Base-by-base conservation (phyloP, 2,113 vertebrate species). In the Oncorhynchus masou region DNA sequence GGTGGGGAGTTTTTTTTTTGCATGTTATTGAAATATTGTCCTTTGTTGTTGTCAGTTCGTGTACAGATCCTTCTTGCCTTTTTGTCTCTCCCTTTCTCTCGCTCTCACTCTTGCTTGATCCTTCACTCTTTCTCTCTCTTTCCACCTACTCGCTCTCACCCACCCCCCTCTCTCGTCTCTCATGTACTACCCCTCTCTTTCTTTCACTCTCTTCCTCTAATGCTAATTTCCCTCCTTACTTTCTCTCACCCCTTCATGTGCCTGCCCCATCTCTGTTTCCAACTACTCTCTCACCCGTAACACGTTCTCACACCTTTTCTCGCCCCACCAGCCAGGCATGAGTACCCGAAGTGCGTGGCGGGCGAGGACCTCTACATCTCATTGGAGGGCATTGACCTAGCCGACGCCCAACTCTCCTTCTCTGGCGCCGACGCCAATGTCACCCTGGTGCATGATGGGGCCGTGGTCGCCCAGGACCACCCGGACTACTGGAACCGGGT, bases 401-500 rank as follows among this genome's bases (percentile, higher is more conserved):
- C 25, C 0, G 71, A 88, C 0, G 81, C 85, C 3, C 1, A 4
- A 0, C 86, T 92, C 7, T 0, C 0, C 45, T 92, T 91, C 75
- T 51, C 75, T 57, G 82, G 77, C 7, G 57, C 76, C 1, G 2
- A 15, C 27, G 74, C 1, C 7, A 86, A 87, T 3, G 0, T 82
- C 5, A 90, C 84, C 15, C 77, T 92, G 87, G 90, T 91, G 13
- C 68, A 7, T 4, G 51, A 79, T 1, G 91, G 91, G 9, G 54
- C 71, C 3, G 13, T 2, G 1, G 73, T 86, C 45, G 70, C 75
- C 27, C 86, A 80, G 39, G 68, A 75, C 25, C 5, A 85, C 2
- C 13, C 73, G 0, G 64, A 86, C 25, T 90, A 88, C 70, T 76
- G 48, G 12, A 73, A 81, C 62, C 85, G 90, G 2, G 79, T 92